Base-by-base conservation (phyloP, 2,113 vertebrate species). In the Gymnocephalus cernua region DNA sequence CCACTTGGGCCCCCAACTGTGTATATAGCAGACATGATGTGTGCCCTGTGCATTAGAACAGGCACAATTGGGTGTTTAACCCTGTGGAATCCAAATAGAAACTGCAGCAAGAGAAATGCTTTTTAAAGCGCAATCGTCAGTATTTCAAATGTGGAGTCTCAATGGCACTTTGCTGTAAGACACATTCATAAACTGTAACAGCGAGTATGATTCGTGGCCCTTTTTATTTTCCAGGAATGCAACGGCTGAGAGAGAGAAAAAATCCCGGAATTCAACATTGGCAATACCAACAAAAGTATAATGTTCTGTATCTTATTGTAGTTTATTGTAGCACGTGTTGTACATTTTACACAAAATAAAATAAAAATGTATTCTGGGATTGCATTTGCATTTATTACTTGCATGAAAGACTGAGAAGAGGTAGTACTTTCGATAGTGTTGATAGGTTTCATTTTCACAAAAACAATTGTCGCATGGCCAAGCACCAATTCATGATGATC, bases 401-500 rank as follows among this genome's bases (percentile, higher is more conserved):
- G 4, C 45, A 56, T 14, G 4, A 48, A 25, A 59, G 15, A 32
- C 16, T 6, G 25, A 68, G 25, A 32, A 35, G 25, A 44, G n/a
- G 47, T 21, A 2, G 0, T 14, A 35, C 57, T 56, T 59, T 51
- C 13, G 25, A 9, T 23, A 11, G 29, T n/a, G n/a, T 41, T 57
- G 10, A 29, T 54, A 25, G 10, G 8, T 18, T 38, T 76, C 18
- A 75, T 81, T 70, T 75, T 66, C 19, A 78, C 48, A 74, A 38
- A 47, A 48, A 0, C 1, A 0, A 7, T 5, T 74, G 41, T 70
- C 13, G 57, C 53, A 38, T 50, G 23, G 15, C 38, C 48, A 59
- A 79, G 54, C 62, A 76, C 11, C 23, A 73, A 68, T 79, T 75
- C 27, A 41, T 76, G 56, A 87, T 73, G 53, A 63, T 68, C 63